Base-by-base conservation (phyloP, 2,888 invertebrate species). In the Drosophila falleni region DNA sequence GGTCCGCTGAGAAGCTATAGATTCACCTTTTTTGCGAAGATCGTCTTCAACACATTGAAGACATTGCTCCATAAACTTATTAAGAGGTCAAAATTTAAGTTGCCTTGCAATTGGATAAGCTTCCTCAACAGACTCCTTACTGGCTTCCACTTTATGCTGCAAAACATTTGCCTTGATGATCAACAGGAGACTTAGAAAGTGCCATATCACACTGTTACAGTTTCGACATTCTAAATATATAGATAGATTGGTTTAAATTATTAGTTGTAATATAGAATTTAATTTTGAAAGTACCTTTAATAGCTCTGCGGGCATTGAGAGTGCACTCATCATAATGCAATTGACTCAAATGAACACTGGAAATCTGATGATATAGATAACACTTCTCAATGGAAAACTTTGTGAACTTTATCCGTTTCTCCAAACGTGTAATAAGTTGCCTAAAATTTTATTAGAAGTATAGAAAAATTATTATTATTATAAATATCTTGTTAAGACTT, bases 311-410 rank as follows among this genome's bases (percentile, higher is more conserved):
- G 1, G 90, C 90, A 37, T 66, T 78, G 0, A 81, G 83, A 15
- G 85, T 83, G 26, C 90, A 90, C 41, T 90, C 90, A 15, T 90
- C 90, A 23, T 87, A 90, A 4, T 73, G 89, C 29, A 82, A 71
- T 29, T 90, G 87, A 0, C 62, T 67, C 41, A 91, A 75, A 51
- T 90, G 86, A 4, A 74, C 59, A 5, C 79, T 70, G 0, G 90
- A 87, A 3, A 91, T 88, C 60, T 89, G 89, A 55, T 91, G 89
- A 26, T 81, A 59, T 1, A 91, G 39, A 55, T 91, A 91, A 31
- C 89, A 88, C 39, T 81, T 91, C 19, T 91, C 91, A n/a, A 91
- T 90, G 0, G 90, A 81, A 60, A 88, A 81, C 55, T 86, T 87
- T 2, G 89, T 80, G 59, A 91, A 91, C 5, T 60, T 42, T 61